These are phyloP conservation scores for Drosophila cardini DNA, from an alignment of 1,140 invertebrate genomes.

Conservation along the genomic window DNA sequence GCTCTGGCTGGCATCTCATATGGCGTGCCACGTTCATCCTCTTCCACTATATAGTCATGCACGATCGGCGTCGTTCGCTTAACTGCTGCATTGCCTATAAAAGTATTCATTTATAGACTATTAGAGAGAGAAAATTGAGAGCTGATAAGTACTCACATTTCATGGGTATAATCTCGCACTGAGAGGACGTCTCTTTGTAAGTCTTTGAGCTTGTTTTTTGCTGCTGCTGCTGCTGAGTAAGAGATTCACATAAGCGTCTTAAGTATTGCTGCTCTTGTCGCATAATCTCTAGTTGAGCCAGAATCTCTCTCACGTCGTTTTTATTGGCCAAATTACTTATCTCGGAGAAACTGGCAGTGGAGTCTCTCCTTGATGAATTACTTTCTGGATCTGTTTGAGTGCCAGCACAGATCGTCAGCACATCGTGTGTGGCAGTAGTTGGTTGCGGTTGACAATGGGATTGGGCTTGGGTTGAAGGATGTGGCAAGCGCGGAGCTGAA, in stretches of 20 bases:
- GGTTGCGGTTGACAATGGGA: not conserved
- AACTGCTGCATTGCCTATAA: slow-evolving; percentile 12
- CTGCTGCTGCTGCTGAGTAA: slow-evolving; percentile 52
- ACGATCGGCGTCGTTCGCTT: slow-evolving; percentile 57
- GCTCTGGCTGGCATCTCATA: slow-evolving; percentile 15
- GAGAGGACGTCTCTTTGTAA: slow-evolving; percentile 45
- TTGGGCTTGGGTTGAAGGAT: not conserved
- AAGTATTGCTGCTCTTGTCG: slow-evolving; percentile 64
- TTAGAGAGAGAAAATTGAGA: not conserved
- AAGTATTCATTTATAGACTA: not conserved
- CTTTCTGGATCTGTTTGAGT: slow-evolving; percentile 68
- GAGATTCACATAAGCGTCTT: slow-evolving; percentile 45
- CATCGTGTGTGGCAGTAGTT: slow-evolving; percentile 35
- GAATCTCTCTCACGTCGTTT: slow-evolving; percentile 44
- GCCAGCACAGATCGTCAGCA: slow-evolving; percentile 78
- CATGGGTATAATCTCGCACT: slow-evolving; percentile 55
- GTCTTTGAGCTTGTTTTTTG: slow-evolving; percentile 14
- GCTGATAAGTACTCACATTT: slow-evolving; percentile 43
- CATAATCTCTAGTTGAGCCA: slow-evolving; percentile 51
- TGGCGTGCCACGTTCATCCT: slow-evolving; percentile 42
- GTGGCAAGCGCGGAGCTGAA: slow-evolving; percentile 7
- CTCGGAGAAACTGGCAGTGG: slow-evolving; percentile 10
- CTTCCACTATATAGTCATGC: slow-evolving; percentile 70
- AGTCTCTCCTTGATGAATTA: slow-evolving; percentile 2
- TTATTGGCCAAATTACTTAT: slow-evolving; percentile 51